A percentile compares a stretch with the other conserved stretches of the same genome.
Conservation (phyloP, 2,113 vertebrate genomes). For the Diadophis punctatus region DNA sequence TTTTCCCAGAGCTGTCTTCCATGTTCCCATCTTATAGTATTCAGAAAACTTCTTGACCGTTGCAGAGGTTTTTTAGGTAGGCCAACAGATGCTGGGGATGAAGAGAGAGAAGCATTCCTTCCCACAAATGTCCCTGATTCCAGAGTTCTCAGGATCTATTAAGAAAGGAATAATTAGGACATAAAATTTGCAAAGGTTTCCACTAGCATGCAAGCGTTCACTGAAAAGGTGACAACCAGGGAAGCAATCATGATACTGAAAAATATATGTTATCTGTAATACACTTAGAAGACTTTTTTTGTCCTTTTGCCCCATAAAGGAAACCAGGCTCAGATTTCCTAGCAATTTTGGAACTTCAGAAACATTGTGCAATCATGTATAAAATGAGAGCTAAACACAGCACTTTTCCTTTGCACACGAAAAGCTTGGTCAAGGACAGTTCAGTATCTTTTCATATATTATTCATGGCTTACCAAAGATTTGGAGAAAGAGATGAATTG, state of each 20-base stretch:
- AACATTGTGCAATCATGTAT: background rate
- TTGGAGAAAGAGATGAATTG: conserved; percentile 30
- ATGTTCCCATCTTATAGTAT: background rate
- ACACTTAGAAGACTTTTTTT: background rate
- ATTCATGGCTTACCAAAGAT: conserved; percentile 2
- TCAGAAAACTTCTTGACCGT: background rate
- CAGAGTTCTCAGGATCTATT: background rate
- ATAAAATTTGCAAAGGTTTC: background rate
- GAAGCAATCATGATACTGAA: background rate
- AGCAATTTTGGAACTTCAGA: accelerated
- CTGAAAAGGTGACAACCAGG: background rate
- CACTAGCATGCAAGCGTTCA: background rate
- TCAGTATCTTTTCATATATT: conserved; percentile 28
- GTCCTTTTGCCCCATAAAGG: background rate
- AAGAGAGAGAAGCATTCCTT: background rate
- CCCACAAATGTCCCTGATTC: background rate
- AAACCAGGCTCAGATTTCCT: conserved; percentile 14
- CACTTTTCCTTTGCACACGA: background rate
- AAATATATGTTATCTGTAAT: background rate
- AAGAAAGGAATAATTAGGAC: background rate
- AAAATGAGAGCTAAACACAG: conserved; percentile 20
- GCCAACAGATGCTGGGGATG: background rate
- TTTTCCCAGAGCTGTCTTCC: background rate
- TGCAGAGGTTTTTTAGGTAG: background rate
- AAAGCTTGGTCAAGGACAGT: background rate